Conservation (phyloP, 1,140 invertebrate genomes). For the Ceratosolen solmsi region DNA sequence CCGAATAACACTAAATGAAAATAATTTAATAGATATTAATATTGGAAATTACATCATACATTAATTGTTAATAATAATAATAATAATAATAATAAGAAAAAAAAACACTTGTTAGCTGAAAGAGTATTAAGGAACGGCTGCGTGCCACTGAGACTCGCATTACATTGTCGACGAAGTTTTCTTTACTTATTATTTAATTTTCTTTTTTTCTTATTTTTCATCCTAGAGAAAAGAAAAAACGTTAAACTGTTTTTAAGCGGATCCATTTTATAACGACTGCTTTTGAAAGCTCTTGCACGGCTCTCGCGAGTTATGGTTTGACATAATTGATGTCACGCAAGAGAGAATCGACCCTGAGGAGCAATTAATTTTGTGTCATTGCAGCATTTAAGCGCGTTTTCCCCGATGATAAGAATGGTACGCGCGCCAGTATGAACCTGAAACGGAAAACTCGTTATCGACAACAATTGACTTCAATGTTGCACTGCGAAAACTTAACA, state of each 20-base stretch:
- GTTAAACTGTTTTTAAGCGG: not conserved
- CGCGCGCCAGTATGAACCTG: not conserved
- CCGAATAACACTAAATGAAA: too few species aligned
- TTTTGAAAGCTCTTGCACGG: not conserved
- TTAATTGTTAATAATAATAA: too few species aligned
- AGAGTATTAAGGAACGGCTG: too few species aligned
- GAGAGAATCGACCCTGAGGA: not conserved
- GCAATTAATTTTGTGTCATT: constrained; percentile 44
- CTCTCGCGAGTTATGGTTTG: not conserved
- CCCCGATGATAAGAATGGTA: constrained; percentile 19
- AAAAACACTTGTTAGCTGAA: too few species aligned
- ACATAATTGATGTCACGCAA: constrained; percentile 16
- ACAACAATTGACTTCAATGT: constrained; percentile 33
- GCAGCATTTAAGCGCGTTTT: constrained; percentile 16
- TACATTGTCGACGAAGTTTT: too few species aligned
- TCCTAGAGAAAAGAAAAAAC: not conserved
- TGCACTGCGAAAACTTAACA: constrained; percentile 29
- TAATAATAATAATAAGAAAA: too few species aligned
- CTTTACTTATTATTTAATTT: too few species aligned
- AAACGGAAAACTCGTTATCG: constrained; percentile 49
- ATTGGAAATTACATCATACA: too few species aligned
- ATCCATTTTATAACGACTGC: not conserved
- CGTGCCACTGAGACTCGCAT: too few species aligned
- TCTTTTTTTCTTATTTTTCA: too few species aligned
- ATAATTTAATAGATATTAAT: too few species aligned